A percentile compares a stretch with the other conserved stretches of the same genome.
Conservation (phyloP, 2,888 invertebrate genomes). For the Stenotaenia linearis region DNA sequence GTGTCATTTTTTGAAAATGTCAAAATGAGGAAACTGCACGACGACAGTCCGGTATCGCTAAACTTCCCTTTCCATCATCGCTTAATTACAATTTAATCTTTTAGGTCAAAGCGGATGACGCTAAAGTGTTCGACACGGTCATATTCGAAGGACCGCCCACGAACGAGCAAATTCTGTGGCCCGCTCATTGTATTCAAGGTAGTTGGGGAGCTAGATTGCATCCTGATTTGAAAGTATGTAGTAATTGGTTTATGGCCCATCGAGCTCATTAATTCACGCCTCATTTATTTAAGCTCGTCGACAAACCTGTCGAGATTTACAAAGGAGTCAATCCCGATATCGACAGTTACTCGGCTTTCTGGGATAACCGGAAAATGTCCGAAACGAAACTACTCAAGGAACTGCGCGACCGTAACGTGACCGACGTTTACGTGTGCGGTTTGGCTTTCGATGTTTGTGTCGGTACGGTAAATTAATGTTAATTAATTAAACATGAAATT, state of each 20-base stretch:
- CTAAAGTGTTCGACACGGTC: constrained; percentile 84
- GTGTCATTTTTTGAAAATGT: constrained; percentile 95
- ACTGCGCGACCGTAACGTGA: constrained; percentile 69
- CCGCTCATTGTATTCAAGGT: constrained; percentile 90
- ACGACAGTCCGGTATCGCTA: constrained; percentile 58
- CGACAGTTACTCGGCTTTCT: constrained; percentile 96
- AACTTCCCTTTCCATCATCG: background rate
- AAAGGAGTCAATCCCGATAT: constrained; percentile 91
- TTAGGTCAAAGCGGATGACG: constrained; percentile 66
- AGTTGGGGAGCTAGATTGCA: constrained; percentile 93
- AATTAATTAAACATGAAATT: too few species aligned
- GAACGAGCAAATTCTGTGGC: constrained; percentile 88
- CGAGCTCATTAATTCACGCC: background rate
- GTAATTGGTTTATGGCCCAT: background rate
- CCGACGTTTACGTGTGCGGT: constrained; percentile 91
- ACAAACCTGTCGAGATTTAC: constrained; percentile 71
- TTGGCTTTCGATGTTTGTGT: constrained; percentile 94
- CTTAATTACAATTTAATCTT: too few species aligned
- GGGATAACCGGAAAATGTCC: constrained; percentile 90
- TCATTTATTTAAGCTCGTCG: constrained; percentile 56
- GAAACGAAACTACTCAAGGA: constrained; percentile 78
- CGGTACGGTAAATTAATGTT: too few species aligned
- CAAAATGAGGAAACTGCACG: constrained; percentile 65
- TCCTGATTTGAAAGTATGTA: constrained; percentile 68
- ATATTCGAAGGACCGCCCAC: constrained; percentile 79